Base-by-base conservation (phyloP, 2,113 vertebrate species). In the Labeo catla region DNA sequence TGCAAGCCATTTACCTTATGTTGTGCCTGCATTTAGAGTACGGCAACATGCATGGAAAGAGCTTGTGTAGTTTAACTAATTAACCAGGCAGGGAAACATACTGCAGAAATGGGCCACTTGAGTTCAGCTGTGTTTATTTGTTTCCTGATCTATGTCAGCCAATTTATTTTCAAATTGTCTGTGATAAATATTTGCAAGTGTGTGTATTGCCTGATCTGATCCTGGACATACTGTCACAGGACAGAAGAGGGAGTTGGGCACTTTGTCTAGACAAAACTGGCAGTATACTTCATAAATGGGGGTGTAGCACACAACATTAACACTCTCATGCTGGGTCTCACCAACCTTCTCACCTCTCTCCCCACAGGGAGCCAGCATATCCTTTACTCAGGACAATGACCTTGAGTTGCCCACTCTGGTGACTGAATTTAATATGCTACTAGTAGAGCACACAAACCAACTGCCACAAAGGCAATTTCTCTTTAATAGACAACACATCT, bases 391-490 rank as follows among this genome's bases (percentile, higher is more conserved):
- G 86, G 84, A 91, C 86, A 82, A 11, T 65, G 89, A 92, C 93
- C 92, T 93, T 92, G 89, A 65, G 47, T 83, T 61, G 77, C 59
- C 73, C 73, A 50, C 85, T 70, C 73, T 87, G 50, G 50, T 81
- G 72, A 76, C 85, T 90, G 80, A 89, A 90, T 90, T 88, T 84
- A 92, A 92, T 93, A 88, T 80, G 76, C 49, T 65, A 6, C 3
- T 90, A 61, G 57, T 89, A 72, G 76, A 63, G 83, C 82, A 87
- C 84, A 85, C 49, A 21, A 68, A 91, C 77, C 84, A 90, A 78
- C 23, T 15, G 68, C 45, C 15, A 52, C 61, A 50, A 36, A 36
- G 45, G 86, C 86, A 83, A 80, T 90, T 74, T 82, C 21, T 65
- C 12, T 43, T 34, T 66, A 47, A 82, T 82, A 83, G 36, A 0